A percentile compares a stretch with the other conserved stretches of the same genome.
Evolutionary conservation across 2,888 invertebrate genomes (phyloP).

Genomic region (Tuta absoluta): DNA sequence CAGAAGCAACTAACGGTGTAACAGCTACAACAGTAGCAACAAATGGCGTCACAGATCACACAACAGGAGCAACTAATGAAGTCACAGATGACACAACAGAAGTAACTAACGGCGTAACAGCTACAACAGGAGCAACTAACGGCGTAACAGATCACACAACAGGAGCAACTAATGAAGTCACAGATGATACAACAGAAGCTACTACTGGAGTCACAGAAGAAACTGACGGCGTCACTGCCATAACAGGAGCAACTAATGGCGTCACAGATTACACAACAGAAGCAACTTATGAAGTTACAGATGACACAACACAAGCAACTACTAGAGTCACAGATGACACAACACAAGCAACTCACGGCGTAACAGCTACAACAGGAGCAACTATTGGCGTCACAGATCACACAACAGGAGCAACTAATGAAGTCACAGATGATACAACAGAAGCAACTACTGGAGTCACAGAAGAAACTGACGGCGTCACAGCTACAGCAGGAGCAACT

Average conservation of each 20-base stretch:
- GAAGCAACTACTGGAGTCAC: not conserved
- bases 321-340: not conserved
- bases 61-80: not conserved
- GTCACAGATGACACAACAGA: not conserved
- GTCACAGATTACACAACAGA: not conserved
- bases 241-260: not conserved
- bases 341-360: not conserved
- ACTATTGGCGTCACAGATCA: not conserved
- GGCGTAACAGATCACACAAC: not conserved
- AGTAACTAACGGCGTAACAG: not conserved
- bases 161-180: not conserved
- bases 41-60: not conserved
- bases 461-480: not conserved
- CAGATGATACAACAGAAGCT: not conserved
- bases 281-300: not conserved
- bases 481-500: not conserved
- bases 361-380: not conserved
- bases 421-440: not conserved
- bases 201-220: not conserved
- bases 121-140: not conserved
- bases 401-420: not conserved
- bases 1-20: not conserved
- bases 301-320: not conserved
- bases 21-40: not conserved
- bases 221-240: not conserved